phyloP scores from a whole-genome alignment of 2,888 invertebrate species.

The Brachypterus glaber region DNA sequence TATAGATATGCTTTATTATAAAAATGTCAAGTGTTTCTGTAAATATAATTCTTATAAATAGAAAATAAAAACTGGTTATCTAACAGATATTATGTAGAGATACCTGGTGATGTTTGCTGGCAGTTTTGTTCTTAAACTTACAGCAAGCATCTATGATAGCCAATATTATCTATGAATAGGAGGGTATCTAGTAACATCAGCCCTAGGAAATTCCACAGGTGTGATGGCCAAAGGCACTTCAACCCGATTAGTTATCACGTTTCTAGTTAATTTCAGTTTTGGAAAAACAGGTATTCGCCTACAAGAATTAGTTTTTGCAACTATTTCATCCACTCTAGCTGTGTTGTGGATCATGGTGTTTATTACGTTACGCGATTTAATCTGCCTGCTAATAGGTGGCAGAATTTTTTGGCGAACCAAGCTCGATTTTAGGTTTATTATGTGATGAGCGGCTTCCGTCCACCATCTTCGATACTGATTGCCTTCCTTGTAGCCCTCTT shows the following conservation, averaged over 20 bases:
- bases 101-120: too few species aligned
- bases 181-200: too few species aligned
- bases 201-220: constrained; percentile 26
- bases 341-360: constrained; percentile 18
- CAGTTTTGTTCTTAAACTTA: too few species aligned
- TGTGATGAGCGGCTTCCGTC: constrained; percentile 36
- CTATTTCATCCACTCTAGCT: constrained; percentile 34
- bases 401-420: constrained; percentile 34
- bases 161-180: too few species aligned
- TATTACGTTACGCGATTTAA: too few species aligned
- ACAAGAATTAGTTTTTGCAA: constrained; percentile 26
- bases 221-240: constrained; percentile 34
- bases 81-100: too few species aligned
- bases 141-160: too few species aligned
- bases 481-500: constrained; percentile 15
- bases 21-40: too few species aligned
- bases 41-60: too few species aligned
- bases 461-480: constrained; percentile 37
- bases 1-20: too few species aligned
- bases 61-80: too few species aligned
- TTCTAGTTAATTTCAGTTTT: constrained; percentile 32
- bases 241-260: constrained; percentile 38
- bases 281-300: constrained; percentile 34
- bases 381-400: constrained; percentile 19
- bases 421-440: constrained; percentile 30